phyloP scores from a whole-genome alignment of 2,888 invertebrate species.

The Salticus scenicus region DNA sequence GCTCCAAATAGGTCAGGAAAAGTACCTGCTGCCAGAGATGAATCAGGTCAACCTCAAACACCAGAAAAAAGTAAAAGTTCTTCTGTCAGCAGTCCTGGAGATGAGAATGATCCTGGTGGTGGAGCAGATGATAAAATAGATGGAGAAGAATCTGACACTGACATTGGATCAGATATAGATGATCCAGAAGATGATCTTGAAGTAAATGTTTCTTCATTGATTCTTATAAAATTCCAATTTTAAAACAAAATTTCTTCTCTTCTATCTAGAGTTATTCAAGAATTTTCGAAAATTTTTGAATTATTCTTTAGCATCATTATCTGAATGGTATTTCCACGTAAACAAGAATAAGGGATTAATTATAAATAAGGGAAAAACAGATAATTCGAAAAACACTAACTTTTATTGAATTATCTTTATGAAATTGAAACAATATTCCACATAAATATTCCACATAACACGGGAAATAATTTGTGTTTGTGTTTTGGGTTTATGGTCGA shows the following conservation, averaged over 20 bases:
- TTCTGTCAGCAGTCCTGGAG: constrained; percentile 46
- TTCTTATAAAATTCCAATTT: too few relatives aligned
- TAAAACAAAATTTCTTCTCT: neutral
- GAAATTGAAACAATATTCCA: too few relatives aligned
- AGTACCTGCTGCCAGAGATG: neutral
- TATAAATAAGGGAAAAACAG: too few relatives aligned
- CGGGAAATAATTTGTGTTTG: too few relatives aligned
- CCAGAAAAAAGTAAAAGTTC: constrained; percentile 53
- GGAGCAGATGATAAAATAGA: constrained; percentile 39
- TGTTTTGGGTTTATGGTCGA: too few relatives aligned
- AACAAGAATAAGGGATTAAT: too few relatives aligned
- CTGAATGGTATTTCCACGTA: too few relatives aligned
- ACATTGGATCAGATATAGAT: constrained; percentile 76
- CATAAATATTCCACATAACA: too few relatives aligned
- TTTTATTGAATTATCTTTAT: too few relatives aligned
- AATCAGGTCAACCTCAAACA: constrained; percentile 26
- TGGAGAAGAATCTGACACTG: constrained; percentile 73
- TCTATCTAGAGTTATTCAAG: neutral
- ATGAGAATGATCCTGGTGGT: constrained; percentile 53
- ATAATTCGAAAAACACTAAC: too few relatives aligned
- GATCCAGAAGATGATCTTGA: constrained; percentile 74
- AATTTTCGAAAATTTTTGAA: too few relatives aligned
- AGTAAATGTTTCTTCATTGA: constrained; percentile 14
- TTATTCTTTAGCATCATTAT: too few relatives aligned
- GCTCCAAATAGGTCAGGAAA: constrained; percentile 34